phyloP scores from a whole-genome alignment of 2,888 invertebrate genomes.

The Rhagophthalmus giganteus region DNA sequence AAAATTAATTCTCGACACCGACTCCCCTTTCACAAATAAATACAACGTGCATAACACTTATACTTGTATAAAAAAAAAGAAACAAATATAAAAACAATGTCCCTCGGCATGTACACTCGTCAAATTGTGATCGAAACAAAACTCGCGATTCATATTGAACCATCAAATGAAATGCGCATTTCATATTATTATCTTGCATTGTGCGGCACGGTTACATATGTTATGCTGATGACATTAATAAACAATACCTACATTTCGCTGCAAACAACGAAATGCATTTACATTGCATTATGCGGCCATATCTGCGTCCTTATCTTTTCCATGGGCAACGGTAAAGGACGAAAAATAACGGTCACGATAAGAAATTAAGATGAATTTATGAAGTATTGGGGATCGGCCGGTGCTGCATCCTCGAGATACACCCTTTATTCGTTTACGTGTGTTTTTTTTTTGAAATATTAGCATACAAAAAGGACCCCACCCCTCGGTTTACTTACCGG shows the following conservation, averaged over 20 bases:
- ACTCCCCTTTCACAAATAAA: too few relatives aligned
- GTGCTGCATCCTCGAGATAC: conserved; percentile 30
- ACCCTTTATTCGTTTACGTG: conserved; percentile 38
- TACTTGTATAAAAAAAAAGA: neutral
- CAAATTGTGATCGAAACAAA: too few relatives aligned
- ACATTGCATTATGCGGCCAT: conserved; percentile 29
- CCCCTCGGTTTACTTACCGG: conserved; percentile 12
- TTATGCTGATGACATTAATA: conserved; percentile 41
- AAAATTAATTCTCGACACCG: too few relatives aligned
- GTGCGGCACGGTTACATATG: conserved; percentile 38
- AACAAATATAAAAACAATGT: neutral
- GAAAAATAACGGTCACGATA: neutral
- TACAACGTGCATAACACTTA: too few relatives aligned
- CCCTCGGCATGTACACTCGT: too few relatives aligned
- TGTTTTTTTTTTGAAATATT: conserved; percentile 34
- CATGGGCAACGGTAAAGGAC: neutral
- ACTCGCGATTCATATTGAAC: too few relatives aligned
- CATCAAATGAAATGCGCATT: too few relatives aligned
- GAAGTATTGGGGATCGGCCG: conserved; percentile 31
- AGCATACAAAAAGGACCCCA: conserved; percentile 39
- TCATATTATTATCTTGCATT: neutral
- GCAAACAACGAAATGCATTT: conserved; percentile 36
- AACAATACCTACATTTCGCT: conserved; percentile 39
- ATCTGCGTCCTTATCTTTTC: conserved; percentile 1
- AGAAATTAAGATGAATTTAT: conserved; percentile 7